Evolutionary conservation across 2,888 invertebrate genomes (phyloP).

Genomic region (Adela reaumurella): DNA sequence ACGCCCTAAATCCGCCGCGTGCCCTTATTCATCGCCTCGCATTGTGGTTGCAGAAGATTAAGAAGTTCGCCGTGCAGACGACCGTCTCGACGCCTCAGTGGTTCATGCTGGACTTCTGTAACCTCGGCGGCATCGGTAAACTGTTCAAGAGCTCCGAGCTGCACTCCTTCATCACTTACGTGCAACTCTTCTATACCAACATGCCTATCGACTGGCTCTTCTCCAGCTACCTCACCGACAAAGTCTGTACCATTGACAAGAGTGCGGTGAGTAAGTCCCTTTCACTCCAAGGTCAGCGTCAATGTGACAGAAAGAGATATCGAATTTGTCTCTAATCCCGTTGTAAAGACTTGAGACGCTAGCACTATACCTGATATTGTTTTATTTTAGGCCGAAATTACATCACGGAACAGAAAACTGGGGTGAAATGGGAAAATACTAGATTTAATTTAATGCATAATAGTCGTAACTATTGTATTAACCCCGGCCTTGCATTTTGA

Average conservation of each 20-base stretch:
- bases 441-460: too few species aligned
- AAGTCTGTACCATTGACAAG: conserved; percentile 82
- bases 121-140: conserved; percentile 93
- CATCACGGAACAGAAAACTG: too few species aligned
- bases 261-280: conserved; percentile 67
- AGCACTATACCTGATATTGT: too few species aligned
- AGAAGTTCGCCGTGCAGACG: conserved; percentile 19
- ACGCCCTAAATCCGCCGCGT: neutral
- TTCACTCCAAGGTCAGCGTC: too few species aligned
- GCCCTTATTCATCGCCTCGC: neutral
- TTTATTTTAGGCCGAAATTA: too few species aligned
- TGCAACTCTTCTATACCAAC: conserved; percentile 92
- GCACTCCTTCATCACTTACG: conserved; percentile 83
- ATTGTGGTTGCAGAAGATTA: conserved; percentile 27
- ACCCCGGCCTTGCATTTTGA: too few species aligned
- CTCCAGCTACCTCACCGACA: conserved; percentile 83
- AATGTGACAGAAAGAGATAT: too few species aligned
- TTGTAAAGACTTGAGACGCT: too few species aligned
- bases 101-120: conserved; percentile 92
- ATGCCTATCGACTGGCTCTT: conserved; percentile 97
- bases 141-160: conserved; percentile 87
- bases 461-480: too few species aligned
- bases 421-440: too few species aligned
- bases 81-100: conserved; percentile 61
- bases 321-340: too few species aligned